phyloP scores from a whole-genome alignment of 2,888 invertebrate species.

The Pyrochroa serraticornis region DNA sequence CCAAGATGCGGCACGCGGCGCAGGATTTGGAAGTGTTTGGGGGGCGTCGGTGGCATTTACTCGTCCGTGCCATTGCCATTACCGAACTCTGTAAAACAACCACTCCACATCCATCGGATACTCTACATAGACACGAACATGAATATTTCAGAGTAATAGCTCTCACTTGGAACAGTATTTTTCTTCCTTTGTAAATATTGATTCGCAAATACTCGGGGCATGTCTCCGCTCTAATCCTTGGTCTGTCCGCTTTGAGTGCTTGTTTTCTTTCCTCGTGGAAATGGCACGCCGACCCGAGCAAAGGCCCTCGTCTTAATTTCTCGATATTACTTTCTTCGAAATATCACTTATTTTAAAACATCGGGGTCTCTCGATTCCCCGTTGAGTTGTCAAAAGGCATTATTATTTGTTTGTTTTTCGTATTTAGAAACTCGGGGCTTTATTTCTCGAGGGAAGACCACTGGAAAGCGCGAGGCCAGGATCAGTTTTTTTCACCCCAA shows the following conservation, averaged over 20 bases:
- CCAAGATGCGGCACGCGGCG: slow-evolving; percentile 35
- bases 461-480: slow-evolving; percentile 7
- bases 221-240: slow-evolving; percentile 38
- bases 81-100: slow-evolving; percentile 47
- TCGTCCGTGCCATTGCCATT: slow-evolving; percentile 33
- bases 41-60: slow-evolving; percentile 5
- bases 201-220: slow-evolving; percentile 44
- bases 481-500: slow-evolving; percentile 4
- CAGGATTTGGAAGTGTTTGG: slow-evolving; percentile 26
- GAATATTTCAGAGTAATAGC: slow-evolving; percentile 53
- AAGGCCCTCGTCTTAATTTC: slow-evolving; percentile 9
- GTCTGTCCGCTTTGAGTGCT: slow-evolving; percentile 35
- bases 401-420: slow-evolving; percentile 28
- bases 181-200: slow-evolving; percentile 49
- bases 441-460: slow-evolving; percentile 23
- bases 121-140: slow-evolving; percentile 51
- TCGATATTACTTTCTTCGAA: slow-evolving; percentile 22
- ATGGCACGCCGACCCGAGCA: neutral
- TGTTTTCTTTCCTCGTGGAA: slow-evolving; percentile 12
- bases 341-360: slow-evolving; percentile 23
- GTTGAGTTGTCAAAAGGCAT: slow-evolving; percentile 25
- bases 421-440: slow-evolving; percentile 23
- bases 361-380: slow-evolving; percentile 22
- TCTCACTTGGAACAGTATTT: slow-evolving; percentile 43
- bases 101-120: slow-evolving; percentile 52